These are phyloP conservation scores for Petaurus breviceps DNA, from an alignment of 2,113 vertebrate species.

Conservation along the genomic window DNA sequence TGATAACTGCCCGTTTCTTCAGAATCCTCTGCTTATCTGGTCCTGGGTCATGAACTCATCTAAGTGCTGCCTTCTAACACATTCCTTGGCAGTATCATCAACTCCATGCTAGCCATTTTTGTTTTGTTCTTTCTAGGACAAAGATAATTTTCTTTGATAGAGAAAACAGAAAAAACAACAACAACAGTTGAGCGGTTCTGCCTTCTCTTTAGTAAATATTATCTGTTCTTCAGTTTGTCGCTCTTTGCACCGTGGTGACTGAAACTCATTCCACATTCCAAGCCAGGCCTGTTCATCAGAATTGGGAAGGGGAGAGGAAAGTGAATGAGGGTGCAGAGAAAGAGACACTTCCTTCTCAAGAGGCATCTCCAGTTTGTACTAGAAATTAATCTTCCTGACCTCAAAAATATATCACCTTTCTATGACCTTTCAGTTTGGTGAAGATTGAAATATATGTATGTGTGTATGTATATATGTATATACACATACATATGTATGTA, in stretches of 20 bases:
- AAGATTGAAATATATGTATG: too few relatives aligned
- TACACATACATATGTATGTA: too few relatives aligned
- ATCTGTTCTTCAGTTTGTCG: neutral
- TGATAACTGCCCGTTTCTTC: neutral
- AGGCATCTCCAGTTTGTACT: neutral
- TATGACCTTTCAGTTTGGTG: neutral
- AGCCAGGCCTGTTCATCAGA: neutral
- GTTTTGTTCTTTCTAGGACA: neutral
- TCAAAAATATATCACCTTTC: neutral
- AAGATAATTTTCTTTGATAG: neutral
- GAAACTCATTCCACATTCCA: neutral
- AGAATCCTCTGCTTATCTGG: neutral
- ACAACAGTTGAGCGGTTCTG: neutral
- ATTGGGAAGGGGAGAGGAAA: neutral
- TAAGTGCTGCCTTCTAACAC: neutral
- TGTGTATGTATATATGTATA: too few relatives aligned
- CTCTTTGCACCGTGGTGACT: neutral
- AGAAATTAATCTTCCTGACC: neutral
- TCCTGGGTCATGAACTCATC: neutral
- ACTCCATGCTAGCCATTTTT: neutral
- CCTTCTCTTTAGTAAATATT: neutral
- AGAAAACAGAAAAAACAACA: neutral
- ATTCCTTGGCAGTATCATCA: neutral
- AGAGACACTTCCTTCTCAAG: neutral
- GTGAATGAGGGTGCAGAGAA: neutral